phyloP scores from a whole-genome alignment of 1,140 invertebrate genomes.

The Drosophila bocqueti region DNA sequence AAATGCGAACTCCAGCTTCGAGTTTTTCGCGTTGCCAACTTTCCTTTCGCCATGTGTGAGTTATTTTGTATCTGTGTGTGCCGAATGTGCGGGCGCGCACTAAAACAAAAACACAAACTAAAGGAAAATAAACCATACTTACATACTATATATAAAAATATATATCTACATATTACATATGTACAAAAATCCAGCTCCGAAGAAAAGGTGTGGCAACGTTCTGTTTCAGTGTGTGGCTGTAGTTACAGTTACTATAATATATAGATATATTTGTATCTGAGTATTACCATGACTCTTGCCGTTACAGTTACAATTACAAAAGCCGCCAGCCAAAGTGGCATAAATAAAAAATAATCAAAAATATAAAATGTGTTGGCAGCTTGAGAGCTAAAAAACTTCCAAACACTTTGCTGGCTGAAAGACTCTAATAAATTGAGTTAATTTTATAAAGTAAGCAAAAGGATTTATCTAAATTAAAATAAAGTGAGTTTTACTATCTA shows the following conservation, averaged over 20 bases:
- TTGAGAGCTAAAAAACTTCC: constrained; percentile 16
- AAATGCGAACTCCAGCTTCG: constrained; percentile 53
- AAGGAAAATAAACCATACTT: constrained; percentile 8
- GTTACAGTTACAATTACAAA: constrained; percentile 63
- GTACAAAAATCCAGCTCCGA: constrained; percentile 35
- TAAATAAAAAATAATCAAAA: constrained; percentile 60
- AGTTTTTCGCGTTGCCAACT: constrained; percentile 66
- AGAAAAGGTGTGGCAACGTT: constrained; percentile 69
- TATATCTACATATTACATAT: constrained; percentile 2
- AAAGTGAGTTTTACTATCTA: not conserved
- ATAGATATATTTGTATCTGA: not conserved
- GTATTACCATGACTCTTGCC: constrained; percentile 43
- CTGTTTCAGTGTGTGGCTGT: constrained; percentile 28
- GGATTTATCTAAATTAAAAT: not conserved
- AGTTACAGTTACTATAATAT: constrained; percentile 38
- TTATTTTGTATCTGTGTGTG: constrained; percentile 36
- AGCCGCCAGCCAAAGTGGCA: constrained; percentile 47
- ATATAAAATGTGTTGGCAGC: constrained; percentile 36
- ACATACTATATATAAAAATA: not conserved
- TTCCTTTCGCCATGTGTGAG: constrained; percentile 43
- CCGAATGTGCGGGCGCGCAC: constrained; percentile 69
- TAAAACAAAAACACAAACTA: constrained; percentile 59
- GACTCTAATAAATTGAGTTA: not conserved
- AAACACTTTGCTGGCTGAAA: not conserved
- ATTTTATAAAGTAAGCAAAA: not conserved